Base-by-base conservation (phyloP, 1,140 invertebrate genomes). In the Oryctes rhinoceros region DNA sequence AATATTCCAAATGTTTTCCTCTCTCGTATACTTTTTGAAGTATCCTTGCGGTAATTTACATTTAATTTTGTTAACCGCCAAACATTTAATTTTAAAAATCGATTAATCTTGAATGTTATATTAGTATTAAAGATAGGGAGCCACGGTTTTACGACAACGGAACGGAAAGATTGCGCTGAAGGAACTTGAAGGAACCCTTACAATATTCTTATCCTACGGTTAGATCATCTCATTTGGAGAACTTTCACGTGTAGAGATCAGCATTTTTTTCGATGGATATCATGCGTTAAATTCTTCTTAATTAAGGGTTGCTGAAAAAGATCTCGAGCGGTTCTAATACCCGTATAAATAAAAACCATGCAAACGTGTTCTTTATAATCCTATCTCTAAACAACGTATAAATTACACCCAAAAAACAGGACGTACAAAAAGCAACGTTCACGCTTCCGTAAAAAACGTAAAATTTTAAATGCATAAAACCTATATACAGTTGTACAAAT, bases 401-500 rank as follows among this genome's bases (percentile, higher is more conserved):
- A 67, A 67, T 44, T 35, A 67, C 65, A 35, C n/a, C 47, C n/a
- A 67, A 9, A 67, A 67, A 67, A 67, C 11, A 67, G 49, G 4
- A 67, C 30, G 18, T 20, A 67, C 30, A 24, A 67, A 20, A 67
- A 67, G 65, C 65, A 67, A 67, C 65, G 11, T 67, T 67, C 24
- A 67, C 11, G 18, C 20, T 15, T n/a, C n/a, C 9, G 39, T 44
- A 10, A 44, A 44, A 44, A 67, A 20, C 65, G 3, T 24, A 67
- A 67, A 67, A 35, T 11, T 67, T 67, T 3, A 18, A 67, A 67
- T 6, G 65, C 30, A 67, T 67, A 11, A 67, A 67, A 67, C 65
- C 20, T 67, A 67, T 67, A 67, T 67, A 67, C 65, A 67, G 30
- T 30, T 67, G 20, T 67, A 67, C 20, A 67, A 67, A 67, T 67